Percentiles rank a stretch among this genome's conserved stretches.
Evolutionary conservation across 1,140 invertebrate species (phyloP).

Genomic region (Rhyacophila brunnea): DNA sequence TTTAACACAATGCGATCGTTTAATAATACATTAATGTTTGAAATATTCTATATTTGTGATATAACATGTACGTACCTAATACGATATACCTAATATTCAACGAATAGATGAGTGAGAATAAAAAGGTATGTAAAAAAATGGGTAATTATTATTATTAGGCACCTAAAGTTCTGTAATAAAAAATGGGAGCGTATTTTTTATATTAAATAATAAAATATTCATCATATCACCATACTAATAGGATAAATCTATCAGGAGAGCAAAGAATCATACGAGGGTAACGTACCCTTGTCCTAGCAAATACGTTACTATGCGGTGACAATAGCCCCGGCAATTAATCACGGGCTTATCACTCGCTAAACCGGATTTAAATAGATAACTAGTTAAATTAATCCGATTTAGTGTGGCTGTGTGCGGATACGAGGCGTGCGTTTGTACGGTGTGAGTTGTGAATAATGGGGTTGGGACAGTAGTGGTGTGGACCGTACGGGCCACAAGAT

Average conservation of each 20-base stretch:
- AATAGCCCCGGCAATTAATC: constrained; percentile 36
- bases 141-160: too few relatives aligned
- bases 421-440: constrained; percentile 2
- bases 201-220: too few relatives aligned
- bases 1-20: too few relatives aligned
- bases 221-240: background rate
- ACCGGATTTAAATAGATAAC: constrained; percentile 37
- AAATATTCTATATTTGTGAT: too few relatives aligned
- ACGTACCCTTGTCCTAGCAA: constrained; percentile 12
- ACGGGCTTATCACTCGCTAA: constrained; percentile 35
- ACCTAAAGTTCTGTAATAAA: too few relatives aligned
- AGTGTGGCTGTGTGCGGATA: constrained; percentile 7
- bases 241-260: constrained; percentile 1
- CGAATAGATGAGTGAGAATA: too few relatives aligned
- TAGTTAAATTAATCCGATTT: constrained; percentile 35
- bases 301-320: constrained; percentile 32
- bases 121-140: too few relatives aligned
- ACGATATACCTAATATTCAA: too few relatives aligned
- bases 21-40: too few relatives aligned
- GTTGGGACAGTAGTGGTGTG: background rate
- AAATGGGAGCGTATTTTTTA: too few relatives aligned
- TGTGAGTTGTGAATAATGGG: constrained; percentile 9
- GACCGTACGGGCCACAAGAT: constrained; percentile 26
- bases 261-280: background rate
- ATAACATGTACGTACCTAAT: too few relatives aligned